These are phyloP conservation scores for Drosophila virilis DNA, from an alignment of 1,140 invertebrate genomes.

Conservation along the genomic window DNA sequence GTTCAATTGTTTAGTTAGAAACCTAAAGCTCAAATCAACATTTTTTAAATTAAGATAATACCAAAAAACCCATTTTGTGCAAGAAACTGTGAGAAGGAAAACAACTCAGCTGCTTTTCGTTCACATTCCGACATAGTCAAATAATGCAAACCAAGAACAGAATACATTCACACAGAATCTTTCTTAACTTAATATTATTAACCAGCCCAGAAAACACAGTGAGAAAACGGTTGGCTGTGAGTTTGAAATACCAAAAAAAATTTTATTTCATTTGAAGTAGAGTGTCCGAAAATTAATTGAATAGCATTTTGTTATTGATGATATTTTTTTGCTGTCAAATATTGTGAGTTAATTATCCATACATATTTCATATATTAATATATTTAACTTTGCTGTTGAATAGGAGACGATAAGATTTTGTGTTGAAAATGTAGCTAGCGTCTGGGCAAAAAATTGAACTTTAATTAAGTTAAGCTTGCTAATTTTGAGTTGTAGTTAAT, in stretches of 20 bases:
- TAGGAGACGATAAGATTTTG: slow-evolving; percentile 11
- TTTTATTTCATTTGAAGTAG: slow-evolving; percentile 62
- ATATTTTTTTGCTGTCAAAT: slow-evolving; percentile 15
- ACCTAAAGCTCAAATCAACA: no score
- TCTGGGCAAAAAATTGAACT: slow-evolving; percentile 25
- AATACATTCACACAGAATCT: no score
- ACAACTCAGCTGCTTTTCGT: no score
- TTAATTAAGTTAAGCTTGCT: slow-evolving; percentile 9
- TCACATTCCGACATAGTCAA: no score
- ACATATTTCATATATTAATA: not conserved
- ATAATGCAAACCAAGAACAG: no score
- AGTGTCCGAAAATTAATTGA: slow-evolving; percentile 60
- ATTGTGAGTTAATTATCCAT: slow-evolving; percentile 7
- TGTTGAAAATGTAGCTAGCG: slow-evolving; percentile 14
- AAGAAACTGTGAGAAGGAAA: no score
- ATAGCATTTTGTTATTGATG: slow-evolving; percentile 35
- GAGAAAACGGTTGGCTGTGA: slow-evolving; percentile 29
- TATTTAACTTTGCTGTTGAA: slow-evolving; percentile 4
- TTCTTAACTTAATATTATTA: not conserved
- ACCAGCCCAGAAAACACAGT: not conserved
- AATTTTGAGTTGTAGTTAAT: not conserved
- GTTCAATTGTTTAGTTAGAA: no score
- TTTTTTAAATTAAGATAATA: no score
- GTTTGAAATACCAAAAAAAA: slow-evolving; percentile 75
- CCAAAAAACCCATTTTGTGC: no score